Base-by-base conservation (phyloP, 1,140 invertebrate species). In the Drosophila neocordata region DNA sequence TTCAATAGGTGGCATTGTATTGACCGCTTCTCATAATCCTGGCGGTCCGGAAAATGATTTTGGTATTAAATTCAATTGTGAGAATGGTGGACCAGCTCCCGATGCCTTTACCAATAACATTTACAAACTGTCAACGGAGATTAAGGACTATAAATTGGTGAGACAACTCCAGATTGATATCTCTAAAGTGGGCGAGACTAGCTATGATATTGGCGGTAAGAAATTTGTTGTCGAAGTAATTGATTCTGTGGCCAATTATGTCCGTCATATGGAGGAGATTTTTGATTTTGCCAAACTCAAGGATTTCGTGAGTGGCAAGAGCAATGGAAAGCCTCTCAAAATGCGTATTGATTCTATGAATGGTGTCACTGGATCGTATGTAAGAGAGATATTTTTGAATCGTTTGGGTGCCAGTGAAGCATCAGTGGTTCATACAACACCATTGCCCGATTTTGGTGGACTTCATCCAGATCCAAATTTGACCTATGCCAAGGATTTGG, bases 21-120 rank as follows among this genome's bases (percentile, higher is more conserved):
- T 99, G 13, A 99, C 99, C 15, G 99, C 99, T 0, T 99, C 98
- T 56, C 99, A 99, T 92, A 99, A 99, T 93, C 99, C 99, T 22
- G 99, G 99, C 71, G 99, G 99, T 51, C 97, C 97, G 4, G 94
- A 99, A 91, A 97, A 96, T 74, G 99, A 99, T 93, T 99, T 99
- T 93, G 99, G 99, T 38, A 99, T 99, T 79, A 99, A 99, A 92
- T 99, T 97, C 91, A 99, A 99, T 92, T 97, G 95, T 75, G 94
- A 96, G 57, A 99, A 99, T 93, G 99, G 99, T 77, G 99, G 97
- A 1, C 98, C 99, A 15, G 98, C 98, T 8, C 98, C 98, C 0
- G 98, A 99, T 92, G 92, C 92, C 52, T 95, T 98, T 15, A 99
- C 98, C 1, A 95, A 99, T 88, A 94, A 95, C 67, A 99, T 99